phyloP scores from a whole-genome alignment of 2,797 vertebrate genomes.

The Chaetophractus vellerosus region DNA sequence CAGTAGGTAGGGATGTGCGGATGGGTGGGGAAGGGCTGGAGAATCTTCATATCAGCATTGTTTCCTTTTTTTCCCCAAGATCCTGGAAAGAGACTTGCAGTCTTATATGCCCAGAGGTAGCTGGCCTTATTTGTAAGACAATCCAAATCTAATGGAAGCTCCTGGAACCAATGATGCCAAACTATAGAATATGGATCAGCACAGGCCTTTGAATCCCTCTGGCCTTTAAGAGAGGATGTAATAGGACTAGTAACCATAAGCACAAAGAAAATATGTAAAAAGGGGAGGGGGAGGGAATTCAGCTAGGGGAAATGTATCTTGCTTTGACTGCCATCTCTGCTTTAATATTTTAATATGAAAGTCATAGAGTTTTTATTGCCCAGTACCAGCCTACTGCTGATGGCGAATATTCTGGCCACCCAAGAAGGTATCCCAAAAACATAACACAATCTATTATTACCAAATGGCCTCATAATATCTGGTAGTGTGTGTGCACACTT shows the following conservation, averaged over 20 bases:
- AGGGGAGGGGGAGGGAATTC: not conserved
- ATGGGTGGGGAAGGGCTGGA: not conserved
- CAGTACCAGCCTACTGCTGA: constrained; percentile 34
- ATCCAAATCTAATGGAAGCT: constrained; percentile 44
- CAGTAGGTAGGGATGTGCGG: not conserved
- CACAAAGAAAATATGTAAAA: not conserved
- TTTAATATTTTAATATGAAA: constrained; percentile 62
- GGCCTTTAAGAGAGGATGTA: constrained; percentile 14
- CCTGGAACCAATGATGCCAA: constrained; percentile 28
- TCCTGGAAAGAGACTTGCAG: constrained; percentile 16
- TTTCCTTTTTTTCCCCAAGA: constrained; percentile 58
- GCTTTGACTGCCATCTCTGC: constrained; percentile 52
- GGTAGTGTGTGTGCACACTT: not conserved
- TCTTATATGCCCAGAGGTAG: not conserved
- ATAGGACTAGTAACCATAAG: not conserved
- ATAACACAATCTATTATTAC: constrained; percentile 68
- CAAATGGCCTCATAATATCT: constrained; percentile 60
- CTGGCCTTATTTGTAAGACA: constrained; percentile 41
- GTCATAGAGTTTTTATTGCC: constrained; percentile 44
- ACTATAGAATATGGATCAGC: not conserved
- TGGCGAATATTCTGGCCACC: constrained; percentile 65
- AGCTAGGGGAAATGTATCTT: not conserved
- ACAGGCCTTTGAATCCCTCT: not conserved
- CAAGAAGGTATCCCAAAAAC: constrained; percentile 72
- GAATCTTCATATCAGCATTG: constrained; percentile 57